These are phyloP conservation scores for Solea solea DNA, from an alignment of 2,113 vertebrate genomes.

Conservation along the genomic window DNA sequence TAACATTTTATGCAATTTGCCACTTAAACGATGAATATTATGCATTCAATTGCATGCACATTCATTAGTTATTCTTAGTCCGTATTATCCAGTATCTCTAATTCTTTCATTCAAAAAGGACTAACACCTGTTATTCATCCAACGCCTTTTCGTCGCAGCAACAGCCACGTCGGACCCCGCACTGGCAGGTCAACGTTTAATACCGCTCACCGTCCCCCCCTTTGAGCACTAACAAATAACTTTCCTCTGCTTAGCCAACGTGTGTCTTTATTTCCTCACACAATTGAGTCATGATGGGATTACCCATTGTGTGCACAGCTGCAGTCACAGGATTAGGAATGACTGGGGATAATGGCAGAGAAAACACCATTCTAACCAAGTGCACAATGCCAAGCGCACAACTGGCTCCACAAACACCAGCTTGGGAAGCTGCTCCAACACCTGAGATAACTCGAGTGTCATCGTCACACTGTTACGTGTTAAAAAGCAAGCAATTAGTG, in stretches of 20 bases:
- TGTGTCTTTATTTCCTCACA: constrained; percentile 74
- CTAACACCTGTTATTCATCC: constrained; percentile 20
- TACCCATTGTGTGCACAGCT: constrained; percentile 76
- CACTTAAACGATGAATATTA: no score
- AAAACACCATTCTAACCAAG: constrained; percentile 55
- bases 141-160: constrained; percentile 4
- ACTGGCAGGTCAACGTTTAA: constrained; percentile 62
- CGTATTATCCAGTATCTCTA: constrained; percentile 10
- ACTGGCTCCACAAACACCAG: constrained; percentile 11
- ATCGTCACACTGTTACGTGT: constrained; percentile 26
- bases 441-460: constrained; percentile 20
- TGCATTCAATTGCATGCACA: no score
- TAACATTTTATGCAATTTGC: no score
- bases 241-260: constrained; percentile 50
- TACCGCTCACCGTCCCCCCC: constrained; percentile 40
- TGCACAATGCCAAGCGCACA: constrained; percentile 36
- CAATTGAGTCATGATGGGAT: constrained; percentile 76
- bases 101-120: constrained; percentile 25
- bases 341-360: constrained; percentile 66
- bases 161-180: constrained; percentile 23
- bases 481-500: no score
- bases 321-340: constrained; percentile 75
- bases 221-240: constrained; percentile 66
- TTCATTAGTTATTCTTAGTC: constrained; percentile 12
- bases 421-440: constrained; percentile 33